A percentile compares a stretch with the other conserved stretches of the same genome.
Evolutionary conservation across 2,797 vertebrate genomes (phyloP).

Genomic region (Pygocentrus nattereri): DNA sequence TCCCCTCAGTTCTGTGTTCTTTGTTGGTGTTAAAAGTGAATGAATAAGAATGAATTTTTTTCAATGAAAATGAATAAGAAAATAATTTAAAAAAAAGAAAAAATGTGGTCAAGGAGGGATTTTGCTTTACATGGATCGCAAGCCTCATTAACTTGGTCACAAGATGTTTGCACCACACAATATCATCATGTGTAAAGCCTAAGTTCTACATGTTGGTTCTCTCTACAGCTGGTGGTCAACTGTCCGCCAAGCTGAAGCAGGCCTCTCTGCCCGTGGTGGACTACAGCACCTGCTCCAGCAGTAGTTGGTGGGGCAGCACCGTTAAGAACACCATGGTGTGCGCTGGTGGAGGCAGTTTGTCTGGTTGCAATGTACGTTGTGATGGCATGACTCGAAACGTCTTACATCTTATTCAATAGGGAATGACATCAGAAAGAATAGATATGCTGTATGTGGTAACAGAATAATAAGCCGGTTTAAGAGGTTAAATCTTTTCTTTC

Average conservation of each 20-base stretch:
- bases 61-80: no score
- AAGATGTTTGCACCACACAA: not conserved
- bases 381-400: no score
- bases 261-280: conserved; percentile 84
- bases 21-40: no score
- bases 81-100: no score
- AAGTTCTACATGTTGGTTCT: not conserved
- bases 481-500: not conserved
- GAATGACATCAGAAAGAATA: no score
- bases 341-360: conserved; percentile 79
- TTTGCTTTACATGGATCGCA: not conserved
- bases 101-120: not conserved
- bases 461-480: no score
- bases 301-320: conserved; percentile 85
- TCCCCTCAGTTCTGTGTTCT: no score
- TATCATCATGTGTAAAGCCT: not conserved
- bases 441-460: no score
- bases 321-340: conserved; percentile 90
- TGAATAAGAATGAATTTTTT: no score
- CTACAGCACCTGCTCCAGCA: conserved; percentile 78
- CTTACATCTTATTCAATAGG: no score
- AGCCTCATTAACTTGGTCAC: no score
- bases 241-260: conserved; percentile 84
- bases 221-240: conserved; percentile 76
- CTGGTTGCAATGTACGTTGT: conserved; percentile 86